Evolutionary conservation across 2,797 vertebrate genomes (phyloP).

Genomic region (Chelon auratus): DNA sequence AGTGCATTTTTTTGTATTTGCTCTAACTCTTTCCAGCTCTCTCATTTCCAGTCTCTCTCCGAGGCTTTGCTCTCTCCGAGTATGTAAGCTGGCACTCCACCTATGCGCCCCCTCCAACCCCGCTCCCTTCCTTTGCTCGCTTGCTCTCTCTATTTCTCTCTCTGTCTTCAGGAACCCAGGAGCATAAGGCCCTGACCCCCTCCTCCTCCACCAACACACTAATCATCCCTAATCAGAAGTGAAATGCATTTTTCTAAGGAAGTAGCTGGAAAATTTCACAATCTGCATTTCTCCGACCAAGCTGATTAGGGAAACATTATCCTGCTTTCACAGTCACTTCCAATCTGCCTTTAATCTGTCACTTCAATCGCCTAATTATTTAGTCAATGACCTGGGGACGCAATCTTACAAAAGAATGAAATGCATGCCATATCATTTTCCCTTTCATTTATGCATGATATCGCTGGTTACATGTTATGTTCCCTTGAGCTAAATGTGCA

Average conservation of each 20-base stretch:
- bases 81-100: slow-evolving; percentile 56
- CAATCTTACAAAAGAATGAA: slow-evolving; percentile 87
- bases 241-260: slow-evolving; percentile 91
- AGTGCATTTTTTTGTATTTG: slow-evolving; percentile 45
- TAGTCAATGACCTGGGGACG: slow-evolving; percentile 87
- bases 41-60: slow-evolving; percentile 71
- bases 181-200: slow-evolving; percentile 78
- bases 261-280: slow-evolving; percentile 92
- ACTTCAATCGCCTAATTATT: slow-evolving; percentile 89
- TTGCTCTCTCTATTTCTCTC: slow-evolving; percentile 24
- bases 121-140: slow-evolving; percentile 27
- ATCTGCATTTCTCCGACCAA: slow-evolving; percentile 89
- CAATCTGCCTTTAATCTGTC: slow-evolving; percentile 91
- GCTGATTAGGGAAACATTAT: slow-evolving; percentile 91
- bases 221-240: slow-evolving; percentile 87
- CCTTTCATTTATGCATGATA: slow-evolving; percentile 84
- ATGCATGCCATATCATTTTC: slow-evolving; percentile 85
- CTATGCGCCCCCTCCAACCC: slow-evolving; percentile 43
- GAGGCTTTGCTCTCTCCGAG: slow-evolving; percentile 45
- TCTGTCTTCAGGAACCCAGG: slow-evolving; percentile 70
- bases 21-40: slow-evolving; percentile 72
- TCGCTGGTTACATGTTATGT: slow-evolving; percentile 77
- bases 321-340: slow-evolving; percentile 89
- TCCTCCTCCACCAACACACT: slow-evolving; percentile 76
- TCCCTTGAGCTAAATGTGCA: slow-evolving; percentile 76